Conservation (phyloP, 2,113 vertebrate species). For the Nothobranchius kuhntae region DNA sequence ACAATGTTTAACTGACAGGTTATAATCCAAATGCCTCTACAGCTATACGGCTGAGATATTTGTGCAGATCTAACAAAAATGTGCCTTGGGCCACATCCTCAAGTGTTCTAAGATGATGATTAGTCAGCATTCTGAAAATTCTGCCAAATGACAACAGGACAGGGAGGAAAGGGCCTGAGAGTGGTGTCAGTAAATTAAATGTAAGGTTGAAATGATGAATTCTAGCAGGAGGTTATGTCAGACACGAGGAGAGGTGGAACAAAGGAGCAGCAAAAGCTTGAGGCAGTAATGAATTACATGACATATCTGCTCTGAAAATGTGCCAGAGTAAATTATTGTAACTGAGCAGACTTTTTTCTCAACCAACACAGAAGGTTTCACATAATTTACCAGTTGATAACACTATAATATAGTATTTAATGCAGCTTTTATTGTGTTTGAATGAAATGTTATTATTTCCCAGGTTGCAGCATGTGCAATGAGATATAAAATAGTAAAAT, state of each 20-base stretch:
- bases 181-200: neutral
- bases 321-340: conserved; percentile 3
- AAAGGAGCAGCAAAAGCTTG: conserved; percentile 9
- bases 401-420: neutral
- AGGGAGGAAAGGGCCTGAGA: conserved; percentile 3
- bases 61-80: conserved; percentile 3
- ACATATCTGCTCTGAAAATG: conserved; percentile 19
- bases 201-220: conserved; percentile 5
- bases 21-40: neutral
- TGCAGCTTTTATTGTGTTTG: neutral
- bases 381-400: neutral
- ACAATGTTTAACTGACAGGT: neutral
- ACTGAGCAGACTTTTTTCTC: neutral
- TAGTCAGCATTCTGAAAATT: neutral
- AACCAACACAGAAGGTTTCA: neutral
- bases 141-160: conserved; percentile 5
- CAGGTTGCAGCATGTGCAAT: conserved; percentile 5
- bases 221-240: neutral
- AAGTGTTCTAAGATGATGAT: neutral
- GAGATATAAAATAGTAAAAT: neutral
- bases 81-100: neutral
- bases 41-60: neutral
- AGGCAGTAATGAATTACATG: conserved; percentile 1
- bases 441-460: conserved; percentile 5
- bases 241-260: neutral